These are phyloP conservation scores for Clarias macrocephalus DNA, from an alignment of 2,113 vertebrate genomes.

Conservation along the genomic window DNA sequence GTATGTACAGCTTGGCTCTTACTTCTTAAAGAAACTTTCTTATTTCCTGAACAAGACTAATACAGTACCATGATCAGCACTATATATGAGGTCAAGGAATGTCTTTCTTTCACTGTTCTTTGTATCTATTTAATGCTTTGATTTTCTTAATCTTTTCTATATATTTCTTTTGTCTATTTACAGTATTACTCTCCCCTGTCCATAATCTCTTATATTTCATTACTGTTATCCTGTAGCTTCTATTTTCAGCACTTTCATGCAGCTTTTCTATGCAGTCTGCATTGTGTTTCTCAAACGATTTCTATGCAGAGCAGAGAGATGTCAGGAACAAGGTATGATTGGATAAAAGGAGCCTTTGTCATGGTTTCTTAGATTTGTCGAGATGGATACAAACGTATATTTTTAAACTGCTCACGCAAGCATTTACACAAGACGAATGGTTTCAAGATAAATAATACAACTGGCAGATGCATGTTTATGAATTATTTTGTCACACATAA, in stretches of 20 bases:
- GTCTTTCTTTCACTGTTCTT: background rate
- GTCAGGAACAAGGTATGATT: background rate
- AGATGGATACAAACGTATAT: background rate
- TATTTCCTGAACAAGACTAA: background rate
- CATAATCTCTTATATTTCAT: background rate
- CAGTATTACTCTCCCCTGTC: background rate
- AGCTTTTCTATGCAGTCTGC: too few species aligned
- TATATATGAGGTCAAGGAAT: background rate
- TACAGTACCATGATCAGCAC: background rate
- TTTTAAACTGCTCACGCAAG: background rate
- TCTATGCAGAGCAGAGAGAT: background rate
- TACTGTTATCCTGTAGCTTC: background rate
- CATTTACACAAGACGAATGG: background rate
- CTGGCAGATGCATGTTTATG: background rate
- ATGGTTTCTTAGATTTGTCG: background rate
- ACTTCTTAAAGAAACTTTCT: background rate
- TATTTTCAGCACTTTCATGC: background rate
- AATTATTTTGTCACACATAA: too few species aligned
- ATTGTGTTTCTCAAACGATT: too few species aligned
- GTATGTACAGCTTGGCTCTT: background rate
- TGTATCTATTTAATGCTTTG: background rate
- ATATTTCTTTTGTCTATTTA: background rate
- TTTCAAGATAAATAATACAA: background rate
- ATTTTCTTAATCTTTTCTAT: background rate
- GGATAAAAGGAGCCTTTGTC: background rate